Evolutionary conservation across 2,888 invertebrate species (phyloP).

Genomic region (Scaptomyza parva): DNA sequence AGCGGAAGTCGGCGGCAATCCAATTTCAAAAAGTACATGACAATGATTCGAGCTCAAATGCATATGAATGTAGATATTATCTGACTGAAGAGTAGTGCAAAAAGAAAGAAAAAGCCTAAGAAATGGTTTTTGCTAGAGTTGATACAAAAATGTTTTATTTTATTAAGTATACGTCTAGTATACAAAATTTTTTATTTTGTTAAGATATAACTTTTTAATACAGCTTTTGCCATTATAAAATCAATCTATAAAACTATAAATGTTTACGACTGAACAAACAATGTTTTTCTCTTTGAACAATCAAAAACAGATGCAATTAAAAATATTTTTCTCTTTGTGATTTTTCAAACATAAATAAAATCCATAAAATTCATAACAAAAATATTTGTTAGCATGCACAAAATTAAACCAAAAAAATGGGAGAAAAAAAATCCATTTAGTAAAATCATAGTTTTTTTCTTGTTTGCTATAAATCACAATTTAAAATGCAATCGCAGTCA

Average conservation of each 20-base stretch:
- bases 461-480: conserved; percentile 66
- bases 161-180: background rate
- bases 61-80: background rate
- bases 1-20: conserved; percentile 61
- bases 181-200: too few relatives aligned
- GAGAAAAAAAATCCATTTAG: conserved; percentile 14
- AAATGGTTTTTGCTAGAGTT: background rate
- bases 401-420: background rate
- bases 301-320: conserved; percentile 8
- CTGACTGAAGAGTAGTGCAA: background rate
- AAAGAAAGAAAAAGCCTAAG: background rate
- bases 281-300: too few relatives aligned
- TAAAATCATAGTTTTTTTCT: conserved; percentile 8
- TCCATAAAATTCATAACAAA: background rate
- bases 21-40: conserved; percentile 28
- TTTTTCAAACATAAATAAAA: conserved; percentile 4
- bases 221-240: background rate
- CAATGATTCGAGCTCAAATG: conserved; percentile 23
- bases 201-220: too few relatives aligned
- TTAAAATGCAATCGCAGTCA: conserved; percentile 57
- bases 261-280: background rate
- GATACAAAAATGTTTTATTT: background rate
- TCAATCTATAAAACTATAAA: background rate
- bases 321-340: conserved; percentile 13
- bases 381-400: background rate